These are phyloP conservation scores for Phaethon lepturus DNA, from an alignment of 2,113 vertebrate species.

Conservation along the genomic window DNA sequence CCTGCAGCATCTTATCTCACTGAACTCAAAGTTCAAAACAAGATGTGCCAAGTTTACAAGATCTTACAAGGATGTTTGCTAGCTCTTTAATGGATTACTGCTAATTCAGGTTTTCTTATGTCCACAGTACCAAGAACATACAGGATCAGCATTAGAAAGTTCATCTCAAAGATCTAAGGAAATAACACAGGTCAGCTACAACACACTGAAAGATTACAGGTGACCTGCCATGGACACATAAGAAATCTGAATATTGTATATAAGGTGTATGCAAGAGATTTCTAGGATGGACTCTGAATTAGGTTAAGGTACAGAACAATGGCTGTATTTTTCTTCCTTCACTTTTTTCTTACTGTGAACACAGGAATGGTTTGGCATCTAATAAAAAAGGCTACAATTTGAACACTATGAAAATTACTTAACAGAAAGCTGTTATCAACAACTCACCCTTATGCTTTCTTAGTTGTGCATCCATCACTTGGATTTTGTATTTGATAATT, in stretches of 20 bases:
- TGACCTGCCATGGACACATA: background rate
- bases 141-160: background rate
- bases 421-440: background rate
- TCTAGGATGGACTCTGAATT: background rate
- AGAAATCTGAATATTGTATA: background rate
- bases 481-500: slow-evolving; percentile 48
- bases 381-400: background rate
- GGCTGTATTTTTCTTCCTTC: background rate
- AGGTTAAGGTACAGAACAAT: background rate
- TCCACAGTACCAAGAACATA: background rate
- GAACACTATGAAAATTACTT: background rate
- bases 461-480: slow-evolving; percentile 49
- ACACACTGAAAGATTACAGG: background rate
- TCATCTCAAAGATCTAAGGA: background rate
- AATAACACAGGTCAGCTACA: background rate
- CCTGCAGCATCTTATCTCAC: background rate
- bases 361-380: background rate
- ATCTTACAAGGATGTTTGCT: background rate
- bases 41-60: background rate
- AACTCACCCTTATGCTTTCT: slow-evolving; percentile 65
- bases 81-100: background rate
- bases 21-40: background rate
- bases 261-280: background rate
- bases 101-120: background rate
- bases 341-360: background rate